Evolutionary conservation across 2,888 invertebrate species (phyloP).

Genomic region (Sicus ferrugineus): DNA sequence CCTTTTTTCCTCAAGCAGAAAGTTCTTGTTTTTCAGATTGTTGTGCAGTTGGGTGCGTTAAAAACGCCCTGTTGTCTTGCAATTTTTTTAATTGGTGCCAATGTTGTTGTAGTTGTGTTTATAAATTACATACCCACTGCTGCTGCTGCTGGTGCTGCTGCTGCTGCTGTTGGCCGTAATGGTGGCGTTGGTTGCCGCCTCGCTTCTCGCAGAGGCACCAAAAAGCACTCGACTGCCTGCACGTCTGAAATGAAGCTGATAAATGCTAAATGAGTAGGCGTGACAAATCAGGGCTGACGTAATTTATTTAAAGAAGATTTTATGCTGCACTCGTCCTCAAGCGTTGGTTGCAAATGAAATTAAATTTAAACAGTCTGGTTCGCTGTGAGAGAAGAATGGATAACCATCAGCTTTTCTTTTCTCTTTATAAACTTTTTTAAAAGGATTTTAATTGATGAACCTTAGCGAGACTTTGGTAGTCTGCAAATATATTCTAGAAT

Average conservation of each 20-base stretch:
- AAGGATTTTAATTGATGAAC: too few relatives aligned
- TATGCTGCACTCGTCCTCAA: too few relatives aligned
- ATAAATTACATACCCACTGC: slow-evolving; percentile 3
- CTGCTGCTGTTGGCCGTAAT: not conserved
- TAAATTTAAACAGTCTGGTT: slow-evolving; percentile 4
- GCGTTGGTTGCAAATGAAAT: not conserved
- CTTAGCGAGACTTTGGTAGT: too few relatives aligned
- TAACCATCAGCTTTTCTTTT: not conserved
- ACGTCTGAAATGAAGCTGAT: slow-evolving; percentile 39
- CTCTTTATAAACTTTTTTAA: too few relatives aligned
- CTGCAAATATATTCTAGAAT: too few relatives aligned
- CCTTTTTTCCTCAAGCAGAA: too few relatives aligned
- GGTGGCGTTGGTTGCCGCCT: not conserved
- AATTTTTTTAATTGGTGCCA: not conserved
- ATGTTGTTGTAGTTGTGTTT: not conserved
- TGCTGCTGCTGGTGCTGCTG: not conserved
- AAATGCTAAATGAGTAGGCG: slow-evolving; percentile 46
- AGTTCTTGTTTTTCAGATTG: slow-evolving; percentile 25
- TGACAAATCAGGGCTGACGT: slow-evolving; percentile 44
- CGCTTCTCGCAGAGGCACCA: not conserved
- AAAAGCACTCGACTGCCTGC: slow-evolving; percentile 3
- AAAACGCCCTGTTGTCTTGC: not conserved
- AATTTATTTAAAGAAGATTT: slow-evolving; percentile 39
- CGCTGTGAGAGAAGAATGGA: not conserved
- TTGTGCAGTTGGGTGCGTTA: slow-evolving; percentile 29